Evolutionary conservation across 2,113 vertebrate species (phyloP), one percentile per base, ranked within the genome.

Genomic region (Aphyosemion australe): DNA sequence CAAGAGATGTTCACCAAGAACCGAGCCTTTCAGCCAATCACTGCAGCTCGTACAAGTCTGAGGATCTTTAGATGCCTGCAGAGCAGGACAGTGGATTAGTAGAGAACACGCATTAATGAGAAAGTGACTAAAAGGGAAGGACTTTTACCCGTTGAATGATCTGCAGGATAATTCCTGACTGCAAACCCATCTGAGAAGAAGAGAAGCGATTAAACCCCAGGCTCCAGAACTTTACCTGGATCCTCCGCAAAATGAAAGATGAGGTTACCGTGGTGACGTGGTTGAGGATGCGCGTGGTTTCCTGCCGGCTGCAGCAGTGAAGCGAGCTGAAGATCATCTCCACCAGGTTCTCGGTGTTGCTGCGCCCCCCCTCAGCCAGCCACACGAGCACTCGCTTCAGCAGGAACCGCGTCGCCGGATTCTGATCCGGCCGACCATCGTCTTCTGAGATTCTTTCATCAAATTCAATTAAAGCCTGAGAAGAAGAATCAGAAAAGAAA

Each of bases 271-370:
- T 90, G 1, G 84, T 93, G 67, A 98, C 89, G 74, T 95, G 92
- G 81, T 96, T 94, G 75, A 99, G 91, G 76, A 98, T 89, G 1
- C 61, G 72, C 19, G 92, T 95, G 83, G 92, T 95, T 62, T 97
- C 95, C 52, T 82, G 64, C 2, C 50, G 85, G 45, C 84, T 87
- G 84, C 96, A 98, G 92, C 97, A 97, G 41, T 53, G 65, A 1
- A 99, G 92, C 1, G 93, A 92, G 45, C 97, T 98, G 82, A 96
- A 99, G 45, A 98, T 84, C 92, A 97, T 96, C 90, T 97, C 95
- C 75, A 99, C 93, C 79, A 99, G 84, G 74, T 94, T 95, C 54
- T 91, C 80, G 0, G 91, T 92, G 50, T 97, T 91, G 61, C 79
- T 90, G 46, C 88, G 89, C 7, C 78, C 87, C 47, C 93, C 90